Base-by-base conservation (phyloP, 2,888 invertebrate species). In the Amphiduros pacificus region DNA sequence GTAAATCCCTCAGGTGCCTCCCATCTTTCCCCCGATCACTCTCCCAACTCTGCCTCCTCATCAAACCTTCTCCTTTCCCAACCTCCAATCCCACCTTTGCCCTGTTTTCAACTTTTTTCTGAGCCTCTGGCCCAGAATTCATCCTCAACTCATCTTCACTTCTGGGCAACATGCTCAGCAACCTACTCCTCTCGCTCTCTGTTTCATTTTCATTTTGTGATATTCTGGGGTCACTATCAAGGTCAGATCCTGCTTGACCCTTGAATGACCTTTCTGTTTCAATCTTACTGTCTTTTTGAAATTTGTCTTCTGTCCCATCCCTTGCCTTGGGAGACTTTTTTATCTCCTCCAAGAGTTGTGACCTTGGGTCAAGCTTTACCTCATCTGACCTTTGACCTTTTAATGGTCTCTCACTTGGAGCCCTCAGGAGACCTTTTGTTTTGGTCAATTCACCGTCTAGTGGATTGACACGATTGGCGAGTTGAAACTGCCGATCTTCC, bases 371-470 rank as follows among this genome's bases (percentile, higher is more conserved):
- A n/a, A n/a, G n/a, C n/a, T n/a, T n/a, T n/a, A n/a, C n/a, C n/a
- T n/a, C n/a, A n/a, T n/a, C n/a, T n/a, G n/a, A n/a, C n/a, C n/a
- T n/a, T n/a, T n/a, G n/a, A n/a, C n/a, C n/a, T n/a, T n/a, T n/a
- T n/a, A n/a, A n/a, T n/a, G n/a, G n/a, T 4, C 75, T 55, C 1
- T 65, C 68, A 26, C 72, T 72, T 1, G 77, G 75, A 0, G 74
- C 72, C 50, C 69, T 68, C 5, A 77, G 65, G 27, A 74, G 53
- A 0, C 76, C 75, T 60, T 77, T 77, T 17, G 77, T 77, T 65
- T 75, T 76, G 55, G 76, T 76, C 2, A 77, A 67, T 58, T 75
- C 76, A 22, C 69, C 71, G 55, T 76, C 77, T 24, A 77, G 63
- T 0, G 76, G 77, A 58, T 77, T 77, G 31, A 68, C 70, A 55